Base-by-base conservation (phyloP, 2,888 invertebrate species). In the Limnephilus auricula region DNA sequence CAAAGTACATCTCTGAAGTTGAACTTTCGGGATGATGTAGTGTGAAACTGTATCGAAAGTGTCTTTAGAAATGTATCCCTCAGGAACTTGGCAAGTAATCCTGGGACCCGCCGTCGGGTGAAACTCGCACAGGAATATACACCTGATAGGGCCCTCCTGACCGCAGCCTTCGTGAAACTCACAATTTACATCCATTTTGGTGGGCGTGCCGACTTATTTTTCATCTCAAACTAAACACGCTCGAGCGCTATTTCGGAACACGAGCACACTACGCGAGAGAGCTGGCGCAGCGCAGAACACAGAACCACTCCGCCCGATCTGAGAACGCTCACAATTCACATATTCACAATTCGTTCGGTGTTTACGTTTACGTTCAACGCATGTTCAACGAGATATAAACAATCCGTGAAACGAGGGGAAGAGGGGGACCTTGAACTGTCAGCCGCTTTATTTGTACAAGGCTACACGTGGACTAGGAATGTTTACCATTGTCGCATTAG, bases 21-120 rank as follows among this genome's bases (percentile, higher is more conserved):
- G 97, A 90, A 97, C 97, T 95, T 98, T 98, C 10, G 98, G 98
- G 94, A 98, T 98, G 92, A 98, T 97, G 94, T 98, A 98, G 93
- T 97, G 97, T 94, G 97, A 98, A 91, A 98, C 97, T 89, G 97
- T 97, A 95, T 98, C 98, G 95, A 98, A 98, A 92, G 97, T 97
- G 94, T 98, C 98, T 95, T 98, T 98, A 0, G 97, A 97, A 93
- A 98, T 97, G 94, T 97, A 97, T 94, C 98, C 97, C 93, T 97
- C 97, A 89, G 98, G 98, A 93, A 97, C 98, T 96, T 98, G 98
- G 94, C 97, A 97, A 79, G 97, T 97, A 94, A 98, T 98, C 95
- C 97, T 97, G 25, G 98, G 98, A 2, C 98, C 98, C 86, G 97
- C 97, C 31, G 97, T 97, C 15, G 97, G 97, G 94, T 97, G 97